Percentiles rank a stretch among this genome's conserved stretches.
These are phyloP conservation scores for Xestia c-nigrum DNA, from an alignment of 2,888 invertebrate species.

Conservation along the genomic window DNA sequence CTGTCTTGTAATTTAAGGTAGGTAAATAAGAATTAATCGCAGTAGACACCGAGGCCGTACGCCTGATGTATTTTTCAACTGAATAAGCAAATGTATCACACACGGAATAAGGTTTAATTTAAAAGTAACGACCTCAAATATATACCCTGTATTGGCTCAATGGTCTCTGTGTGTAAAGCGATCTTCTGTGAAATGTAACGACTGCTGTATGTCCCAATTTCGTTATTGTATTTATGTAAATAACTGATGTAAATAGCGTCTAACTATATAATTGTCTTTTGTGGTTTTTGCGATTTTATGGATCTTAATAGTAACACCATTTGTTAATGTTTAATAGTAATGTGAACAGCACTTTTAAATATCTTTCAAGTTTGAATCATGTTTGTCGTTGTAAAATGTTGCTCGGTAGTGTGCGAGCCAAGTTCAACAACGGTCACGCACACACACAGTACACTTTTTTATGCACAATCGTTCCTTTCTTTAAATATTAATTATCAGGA, in stretches of 20 bases:
- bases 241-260: constrained; percentile 66
- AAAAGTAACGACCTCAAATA: neutral
- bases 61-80: neutral
- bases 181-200: constrained; percentile 31
- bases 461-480: neutral
- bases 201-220: constrained; percentile 55
- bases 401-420: neutral
- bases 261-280: constrained; percentile 48
- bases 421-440: constrained; percentile 19
- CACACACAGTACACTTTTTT: constrained; percentile 8
- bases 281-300: constrained; percentile 43
- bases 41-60: constrained; percentile 13
- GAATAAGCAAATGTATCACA: constrained; percentile 12
- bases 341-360: constrained; percentile 23
- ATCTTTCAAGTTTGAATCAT: constrained; percentile 21
- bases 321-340: constrained; percentile 33
- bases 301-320: constrained; percentile 26
- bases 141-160: too few relatives aligned
- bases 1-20: constrained; percentile 34
- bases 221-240: constrained; percentile 68
- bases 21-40: constrained; percentile 33
- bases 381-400: neutral
- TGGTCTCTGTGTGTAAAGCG: constrained; percentile 18
- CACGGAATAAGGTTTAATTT: constrained; percentile 3
- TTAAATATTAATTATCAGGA: constrained; percentile 26